Conservation (phyloP, 2,888 invertebrate species). For the Ennomos quercinarius region DNA sequence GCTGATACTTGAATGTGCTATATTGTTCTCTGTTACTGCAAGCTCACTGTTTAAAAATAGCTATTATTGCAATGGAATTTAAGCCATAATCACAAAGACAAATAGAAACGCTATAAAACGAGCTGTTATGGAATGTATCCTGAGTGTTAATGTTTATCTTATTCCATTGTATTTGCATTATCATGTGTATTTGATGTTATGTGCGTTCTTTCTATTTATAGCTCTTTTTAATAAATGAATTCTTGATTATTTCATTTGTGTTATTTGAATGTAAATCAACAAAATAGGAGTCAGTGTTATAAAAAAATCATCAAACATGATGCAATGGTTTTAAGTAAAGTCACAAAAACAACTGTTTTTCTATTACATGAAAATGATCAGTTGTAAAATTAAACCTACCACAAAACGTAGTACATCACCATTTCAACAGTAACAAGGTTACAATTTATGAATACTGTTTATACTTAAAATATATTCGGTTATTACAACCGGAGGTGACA, state of each 20-base stretch:
- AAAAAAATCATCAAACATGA: too few relatives aligned
- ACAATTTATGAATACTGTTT: conserved; percentile 3
- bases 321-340: too few relatives aligned
- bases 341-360: too few relatives aligned
- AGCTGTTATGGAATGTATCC: conserved; percentile 52
- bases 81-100: conserved; percentile 29
- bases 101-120: conserved; percentile 22
- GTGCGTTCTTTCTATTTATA: conserved; percentile 66
- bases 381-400: not conserved
- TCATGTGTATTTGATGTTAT: conserved; percentile 68
- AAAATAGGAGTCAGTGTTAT: too few relatives aligned
- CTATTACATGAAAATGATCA: not conserved
- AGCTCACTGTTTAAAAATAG: conserved; percentile 8
- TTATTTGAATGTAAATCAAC: not conserved
- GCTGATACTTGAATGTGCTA: conserved; percentile 20
- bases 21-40: conserved; percentile 17
- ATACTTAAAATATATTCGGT: conserved; percentile 13
- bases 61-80: conserved; percentile 21
- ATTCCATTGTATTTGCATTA: conserved; percentile 74
- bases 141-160: conserved; percentile 55
- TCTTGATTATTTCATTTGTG: conserved; percentile 36
- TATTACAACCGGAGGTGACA: conserved; percentile 36
- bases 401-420: too few relatives aligned
- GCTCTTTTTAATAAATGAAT: conserved; percentile 63
- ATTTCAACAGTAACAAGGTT: too few relatives aligned